Evolutionary conservation across 2,113 vertebrate species (phyloP).

Genomic region (Ictalurus punctatus): DNA sequence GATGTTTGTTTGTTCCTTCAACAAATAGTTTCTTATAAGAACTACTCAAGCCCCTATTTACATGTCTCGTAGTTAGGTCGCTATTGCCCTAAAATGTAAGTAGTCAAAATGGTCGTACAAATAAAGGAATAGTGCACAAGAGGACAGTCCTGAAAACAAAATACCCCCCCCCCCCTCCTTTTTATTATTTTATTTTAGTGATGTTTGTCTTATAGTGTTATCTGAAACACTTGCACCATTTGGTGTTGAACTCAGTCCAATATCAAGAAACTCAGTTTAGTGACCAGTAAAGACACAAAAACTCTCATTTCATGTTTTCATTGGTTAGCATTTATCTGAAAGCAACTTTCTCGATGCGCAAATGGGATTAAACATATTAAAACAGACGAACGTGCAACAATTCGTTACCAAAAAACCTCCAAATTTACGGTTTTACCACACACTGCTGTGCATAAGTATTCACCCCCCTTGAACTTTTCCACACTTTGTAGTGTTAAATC

Average conservation of each 20-base stretch:
- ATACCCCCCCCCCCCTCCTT: too few relatives aligned
- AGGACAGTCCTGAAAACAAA: background rate
- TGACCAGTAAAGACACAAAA: background rate
- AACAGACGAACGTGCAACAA: background rate
- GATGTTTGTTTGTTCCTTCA: background rate
- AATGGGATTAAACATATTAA: background rate
- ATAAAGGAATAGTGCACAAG: background rate
- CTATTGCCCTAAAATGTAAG: too few relatives aligned
- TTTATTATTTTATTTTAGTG: background rate
- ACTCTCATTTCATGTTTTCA: background rate
- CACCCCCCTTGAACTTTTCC: background rate
- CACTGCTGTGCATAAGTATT: background rate
- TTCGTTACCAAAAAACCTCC: background rate
- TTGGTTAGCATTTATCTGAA: background rate
- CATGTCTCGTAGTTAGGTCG: background rate
- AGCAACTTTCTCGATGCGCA: background rate
- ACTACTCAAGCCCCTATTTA: background rate
- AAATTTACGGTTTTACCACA: background rate
- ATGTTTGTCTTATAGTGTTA: background rate
- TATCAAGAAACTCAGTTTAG: too few relatives aligned
- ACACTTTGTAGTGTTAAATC: background rate
- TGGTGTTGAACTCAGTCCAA: background rate
- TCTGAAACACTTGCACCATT: background rate
- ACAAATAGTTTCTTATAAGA: background rate
- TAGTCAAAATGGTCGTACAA: background rate